These are phyloP conservation scores for Athalia circularis DNA, from an alignment of 2,888 invertebrate species.

Conservation along the genomic window DNA sequence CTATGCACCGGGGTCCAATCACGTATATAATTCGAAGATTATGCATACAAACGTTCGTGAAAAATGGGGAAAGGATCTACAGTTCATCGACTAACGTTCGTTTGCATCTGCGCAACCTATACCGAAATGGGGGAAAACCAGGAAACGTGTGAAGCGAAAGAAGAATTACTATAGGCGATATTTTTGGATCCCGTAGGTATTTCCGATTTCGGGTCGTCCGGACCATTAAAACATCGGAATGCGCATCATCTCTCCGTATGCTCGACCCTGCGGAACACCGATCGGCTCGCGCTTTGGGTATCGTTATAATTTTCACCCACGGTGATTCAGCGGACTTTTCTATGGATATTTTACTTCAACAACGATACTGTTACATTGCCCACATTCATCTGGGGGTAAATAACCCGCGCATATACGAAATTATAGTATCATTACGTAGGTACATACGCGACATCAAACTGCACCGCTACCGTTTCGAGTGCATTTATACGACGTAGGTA, in stretches of 20 bases:
- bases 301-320: slow-evolving; percentile 10
- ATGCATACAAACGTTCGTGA: background rate
- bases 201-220: slow-evolving; percentile 27
- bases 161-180: background rate
- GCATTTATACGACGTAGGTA: too few species aligned
- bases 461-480: too few species aligned
- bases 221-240: slow-evolving; percentile 3
- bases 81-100: too few species aligned
- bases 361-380: slow-evolving; percentile 63
- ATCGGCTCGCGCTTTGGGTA: background rate
- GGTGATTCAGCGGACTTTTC: slow-evolving; percentile 10
- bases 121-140: background rate
- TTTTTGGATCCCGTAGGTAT: slow-evolving; percentile 6
- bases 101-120: too few species aligned
- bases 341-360: slow-evolving; percentile 48
- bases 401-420: slow-evolving; percentile 51
- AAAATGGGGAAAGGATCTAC: background rate
- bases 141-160: background rate
- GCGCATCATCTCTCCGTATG: background rate
- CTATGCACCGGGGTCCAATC: background rate
- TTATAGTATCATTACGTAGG: too few species aligned
- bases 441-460: slow-evolving; percentile 10
- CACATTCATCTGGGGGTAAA: slow-evolving; percentile 65
- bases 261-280: background rate
- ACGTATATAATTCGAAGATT: background rate